Conservation (phyloP, 2,113 vertebrate genomes). For the Oreochromis aureus region DNA sequence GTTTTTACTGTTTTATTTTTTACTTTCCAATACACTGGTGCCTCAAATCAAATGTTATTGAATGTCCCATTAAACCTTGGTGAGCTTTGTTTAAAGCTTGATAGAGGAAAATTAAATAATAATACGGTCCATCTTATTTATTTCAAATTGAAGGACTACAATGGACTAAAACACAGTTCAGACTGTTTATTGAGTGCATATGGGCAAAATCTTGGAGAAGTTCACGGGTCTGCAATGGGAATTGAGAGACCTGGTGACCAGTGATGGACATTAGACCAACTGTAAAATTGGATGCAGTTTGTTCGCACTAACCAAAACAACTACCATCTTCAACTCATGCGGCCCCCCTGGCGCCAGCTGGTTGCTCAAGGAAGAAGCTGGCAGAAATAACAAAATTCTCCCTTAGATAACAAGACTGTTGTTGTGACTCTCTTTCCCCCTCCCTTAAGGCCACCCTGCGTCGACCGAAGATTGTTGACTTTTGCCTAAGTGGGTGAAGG, state of each 20-base stretch:
- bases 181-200: neutral
- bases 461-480: too few relatives aligned
- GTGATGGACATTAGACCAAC: neutral
- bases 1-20: neutral
- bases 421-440: neutral
- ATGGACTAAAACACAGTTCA: neutral
- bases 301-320: neutral
- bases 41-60: neutral
- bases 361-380: neutral
- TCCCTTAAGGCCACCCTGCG: too few relatives aligned
- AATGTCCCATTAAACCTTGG: neutral
- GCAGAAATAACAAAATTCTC: neutral
- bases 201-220: neutral
- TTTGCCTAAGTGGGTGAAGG: too few relatives aligned
- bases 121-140: neutral
- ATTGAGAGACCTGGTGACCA: neutral
- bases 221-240: fast-evolving
- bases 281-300: neutral
- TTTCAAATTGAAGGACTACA: neutral
- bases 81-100: neutral
- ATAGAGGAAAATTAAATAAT: fast-evolving
- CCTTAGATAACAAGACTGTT: neutral
- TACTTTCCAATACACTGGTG: neutral
- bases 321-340: neutral
- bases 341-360: fast-evolving